Conservation (phyloP, 2,888 invertebrate species). For the Molorchus minor region DNA sequence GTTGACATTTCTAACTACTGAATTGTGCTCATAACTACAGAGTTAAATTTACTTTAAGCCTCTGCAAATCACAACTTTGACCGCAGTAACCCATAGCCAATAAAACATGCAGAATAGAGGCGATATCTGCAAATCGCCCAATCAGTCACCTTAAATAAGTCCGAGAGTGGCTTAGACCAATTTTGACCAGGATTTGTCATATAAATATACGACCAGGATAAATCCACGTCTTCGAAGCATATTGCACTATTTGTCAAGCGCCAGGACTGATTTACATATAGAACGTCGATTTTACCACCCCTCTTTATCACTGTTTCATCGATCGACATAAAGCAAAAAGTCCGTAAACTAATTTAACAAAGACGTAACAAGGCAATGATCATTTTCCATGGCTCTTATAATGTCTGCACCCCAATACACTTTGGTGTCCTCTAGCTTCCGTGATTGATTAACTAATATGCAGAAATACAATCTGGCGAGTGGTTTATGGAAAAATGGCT, state of each 20-base stretch:
- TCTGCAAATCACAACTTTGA: slow-evolving; percentile 22
- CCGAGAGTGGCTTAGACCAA: slow-evolving; percentile 20
- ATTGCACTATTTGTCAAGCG: slow-evolving; percentile 25
- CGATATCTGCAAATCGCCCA: slow-evolving; percentile 24
- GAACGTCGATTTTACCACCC: slow-evolving; percentile 1
- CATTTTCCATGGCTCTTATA: not conserved
- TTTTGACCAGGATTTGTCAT: slow-evolving; percentile 23
- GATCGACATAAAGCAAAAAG: not conserved
- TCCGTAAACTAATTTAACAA: slow-evolving; percentile 1
- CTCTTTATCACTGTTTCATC: not conserved
- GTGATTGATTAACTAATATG: too few species aligned
- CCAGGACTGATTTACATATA: slow-evolving; percentile 24
- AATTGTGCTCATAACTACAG: too few species aligned
- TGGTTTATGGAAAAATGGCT: too few species aligned
- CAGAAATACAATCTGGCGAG: too few species aligned
- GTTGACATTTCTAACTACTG: too few species aligned
- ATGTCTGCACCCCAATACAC: too few species aligned
- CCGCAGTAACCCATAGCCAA: slow-evolving; percentile 15
- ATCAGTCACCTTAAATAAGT: slow-evolving; percentile 23
- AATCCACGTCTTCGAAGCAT: slow-evolving; percentile 20
- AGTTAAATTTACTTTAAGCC: slow-evolving; percentile 9
- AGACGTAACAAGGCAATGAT: not conserved
- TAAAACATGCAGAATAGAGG: slow-evolving; percentile 15
- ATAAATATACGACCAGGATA: slow-evolving; percentile 18
- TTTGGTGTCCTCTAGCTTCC: too few species aligned